phyloP scores from a whole-genome alignment of 2,888 invertebrate genomes.

The Epirrita christyi region DNA sequence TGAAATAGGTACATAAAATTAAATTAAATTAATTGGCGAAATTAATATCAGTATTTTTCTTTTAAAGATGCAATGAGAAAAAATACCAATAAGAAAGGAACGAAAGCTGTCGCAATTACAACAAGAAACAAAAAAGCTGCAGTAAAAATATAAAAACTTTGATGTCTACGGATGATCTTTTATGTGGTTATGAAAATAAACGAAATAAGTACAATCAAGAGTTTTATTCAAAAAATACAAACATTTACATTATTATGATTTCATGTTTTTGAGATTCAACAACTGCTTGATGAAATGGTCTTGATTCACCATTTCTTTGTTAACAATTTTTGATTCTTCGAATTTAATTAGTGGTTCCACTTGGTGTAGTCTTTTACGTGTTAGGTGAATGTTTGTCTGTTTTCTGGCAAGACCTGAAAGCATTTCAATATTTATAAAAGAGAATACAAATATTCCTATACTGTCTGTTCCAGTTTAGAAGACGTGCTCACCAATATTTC shows the following conservation, averaged over 20 bases:
- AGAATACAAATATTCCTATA: too few species aligned
- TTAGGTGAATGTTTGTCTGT: background rate
- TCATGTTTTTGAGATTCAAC: conserved; percentile 54
- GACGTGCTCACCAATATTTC: conserved; percentile 12
- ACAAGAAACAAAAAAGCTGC: too few species aligned
- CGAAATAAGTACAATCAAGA: conserved; percentile 14
- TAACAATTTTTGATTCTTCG: conserved; percentile 39
- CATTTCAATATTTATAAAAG: background rate
- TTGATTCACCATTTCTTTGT: conserved; percentile 35
- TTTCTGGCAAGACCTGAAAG: conserved; percentile 4
- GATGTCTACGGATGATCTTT: background rate
- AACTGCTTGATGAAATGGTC: conserved; percentile 61
- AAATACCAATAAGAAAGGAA: background rate
- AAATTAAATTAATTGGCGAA: background rate
- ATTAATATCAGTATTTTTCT: background rate
- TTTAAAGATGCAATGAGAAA: conserved; percentile 6
- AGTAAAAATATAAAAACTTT: background rate
- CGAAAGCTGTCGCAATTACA: background rate
- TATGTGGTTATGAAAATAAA: background rate
- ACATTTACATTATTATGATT: conserved; percentile 21
- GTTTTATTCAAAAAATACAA: conserved; percentile 30
- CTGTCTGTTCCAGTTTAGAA: too few species aligned
- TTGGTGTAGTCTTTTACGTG: conserved; percentile 19
- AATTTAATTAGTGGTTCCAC: conserved; percentile 43
- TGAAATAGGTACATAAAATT: background rate